A percentile compares a stretch with the other conserved stretches of the same genome.
These are phyloP conservation scores for Oryctes rhinoceros DNA, from an alignment of 1,140 invertebrate genomes.

Conservation along the genomic window DNA sequence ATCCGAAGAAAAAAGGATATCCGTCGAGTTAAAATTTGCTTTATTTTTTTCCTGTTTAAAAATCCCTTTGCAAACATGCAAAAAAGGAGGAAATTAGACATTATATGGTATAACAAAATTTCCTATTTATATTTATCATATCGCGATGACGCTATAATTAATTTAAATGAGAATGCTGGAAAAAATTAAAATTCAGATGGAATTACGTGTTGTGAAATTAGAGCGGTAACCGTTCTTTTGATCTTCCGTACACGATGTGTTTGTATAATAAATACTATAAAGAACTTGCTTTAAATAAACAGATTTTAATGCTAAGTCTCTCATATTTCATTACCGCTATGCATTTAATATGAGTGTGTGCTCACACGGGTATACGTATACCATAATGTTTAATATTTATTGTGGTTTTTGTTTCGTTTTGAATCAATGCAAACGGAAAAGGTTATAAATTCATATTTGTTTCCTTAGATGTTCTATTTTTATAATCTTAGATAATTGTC, in stretches of 20 bases:
- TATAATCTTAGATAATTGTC: too few species aligned
- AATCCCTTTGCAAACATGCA: too few species aligned
- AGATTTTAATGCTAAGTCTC: slow-evolving; percentile 17
- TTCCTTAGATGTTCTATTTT: too few species aligned
- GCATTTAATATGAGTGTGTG: slow-evolving; percentile 4
- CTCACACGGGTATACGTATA: not conserved
- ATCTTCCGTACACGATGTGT: not conserved
- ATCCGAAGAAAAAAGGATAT: too few species aligned
- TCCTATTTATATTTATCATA: not conserved
- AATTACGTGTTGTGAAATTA: slow-evolving; percentile 18
- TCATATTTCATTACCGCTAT: slow-evolving; percentile 16
- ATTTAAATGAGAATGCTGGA: slow-evolving; percentile 9
- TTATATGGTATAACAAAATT: not conserved
- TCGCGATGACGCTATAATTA: not conserved
- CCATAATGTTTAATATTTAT: not conserved
- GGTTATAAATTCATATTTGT: too few species aligned
- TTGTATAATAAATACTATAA: slow-evolving; percentile 32
- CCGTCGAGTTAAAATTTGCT: too few species aligned
- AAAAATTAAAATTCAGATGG: not conserved
- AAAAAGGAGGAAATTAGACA: too few species aligned
- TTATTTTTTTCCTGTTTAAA: too few species aligned
- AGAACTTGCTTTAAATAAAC: slow-evolving; percentile 27
- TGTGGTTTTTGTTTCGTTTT: too few species aligned
- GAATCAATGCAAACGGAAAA: too few species aligned
- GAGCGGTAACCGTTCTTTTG: not conserved